Conservation (phyloP, 2,888 invertebrate genomes). For the Hipparchia semele region DNA sequence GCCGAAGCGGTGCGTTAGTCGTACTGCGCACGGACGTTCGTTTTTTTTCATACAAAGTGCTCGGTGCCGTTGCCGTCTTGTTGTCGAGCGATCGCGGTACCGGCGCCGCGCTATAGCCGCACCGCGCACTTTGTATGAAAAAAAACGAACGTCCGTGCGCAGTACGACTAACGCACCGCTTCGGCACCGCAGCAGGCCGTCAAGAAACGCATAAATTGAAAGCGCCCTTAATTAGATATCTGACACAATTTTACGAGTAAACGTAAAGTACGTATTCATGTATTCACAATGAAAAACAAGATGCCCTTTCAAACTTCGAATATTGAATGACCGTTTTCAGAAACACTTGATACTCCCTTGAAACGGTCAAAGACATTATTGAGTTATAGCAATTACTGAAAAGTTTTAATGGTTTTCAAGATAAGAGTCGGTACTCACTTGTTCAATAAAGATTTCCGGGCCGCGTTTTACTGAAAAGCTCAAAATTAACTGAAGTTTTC, state of each 20-base stretch:
- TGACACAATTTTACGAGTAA: neutral
- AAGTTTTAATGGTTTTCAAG: slow-evolving; percentile 71
- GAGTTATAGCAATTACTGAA: slow-evolving; percentile 64
- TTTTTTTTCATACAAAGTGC: too few species aligned
- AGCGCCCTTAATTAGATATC: too few species aligned
- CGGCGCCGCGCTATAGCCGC: too few species aligned
- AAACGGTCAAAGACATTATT: slow-evolving; percentile 24
- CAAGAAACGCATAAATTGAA: too few species aligned
- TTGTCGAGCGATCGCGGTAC: too few species aligned
- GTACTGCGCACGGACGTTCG: too few species aligned
- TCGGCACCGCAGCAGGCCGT: too few species aligned
- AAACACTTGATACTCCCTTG: neutral
- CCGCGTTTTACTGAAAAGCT: slow-evolving; percentile 35
- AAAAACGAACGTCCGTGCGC: too few species aligned
- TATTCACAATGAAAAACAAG: slow-evolving; percentile 6
- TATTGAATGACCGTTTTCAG: slow-evolving; percentile 15
- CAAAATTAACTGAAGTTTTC: slow-evolving; percentile 31
- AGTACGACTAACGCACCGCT: too few species aligned
- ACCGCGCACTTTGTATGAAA: too few species aligned
- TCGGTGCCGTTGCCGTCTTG: too few species aligned
- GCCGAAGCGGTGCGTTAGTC: too few species aligned
- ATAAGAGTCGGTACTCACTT: slow-evolving; percentile 51
- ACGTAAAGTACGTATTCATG: neutral
- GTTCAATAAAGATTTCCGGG: slow-evolving; percentile 44
- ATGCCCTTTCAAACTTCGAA: slow-evolving; percentile 1